Evolutionary conservation across 2,888 invertebrate species (phyloP).

Genomic region (Sesia apiformis): DNA sequence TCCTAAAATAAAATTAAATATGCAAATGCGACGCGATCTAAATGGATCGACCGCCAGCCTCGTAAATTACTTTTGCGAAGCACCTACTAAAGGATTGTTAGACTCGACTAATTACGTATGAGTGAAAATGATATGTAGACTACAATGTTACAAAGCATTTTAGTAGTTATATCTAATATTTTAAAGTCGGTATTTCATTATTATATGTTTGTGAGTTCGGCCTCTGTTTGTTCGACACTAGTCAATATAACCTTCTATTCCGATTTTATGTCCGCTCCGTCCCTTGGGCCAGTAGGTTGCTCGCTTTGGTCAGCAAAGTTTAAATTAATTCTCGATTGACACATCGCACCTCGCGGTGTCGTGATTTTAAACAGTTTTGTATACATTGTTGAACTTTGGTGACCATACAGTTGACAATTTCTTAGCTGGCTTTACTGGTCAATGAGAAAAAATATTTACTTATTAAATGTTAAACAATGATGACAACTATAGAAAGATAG

Average conservation of each 20-base stretch:
- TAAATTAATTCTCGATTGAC: constrained; percentile 70
- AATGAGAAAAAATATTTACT: too few relatives aligned
- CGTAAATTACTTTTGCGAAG: too few relatives aligned
- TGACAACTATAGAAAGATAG: too few relatives aligned
- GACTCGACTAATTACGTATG: too few relatives aligned
- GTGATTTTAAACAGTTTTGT: constrained; percentile 49
- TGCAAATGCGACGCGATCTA: too few relatives aligned
- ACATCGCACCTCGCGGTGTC: constrained; percentile 51
- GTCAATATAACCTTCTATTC: constrained; percentile 15
- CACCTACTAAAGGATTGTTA: too few relatives aligned
- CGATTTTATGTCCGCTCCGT: constrained; percentile 62
- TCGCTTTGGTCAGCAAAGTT: constrained; percentile 64
- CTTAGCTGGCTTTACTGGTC: too few relatives aligned
- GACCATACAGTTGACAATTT: background rate
- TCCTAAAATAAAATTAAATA: too few relatives aligned
- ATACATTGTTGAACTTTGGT: constrained; percentile 7
- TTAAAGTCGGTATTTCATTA: constrained; percentile 42
- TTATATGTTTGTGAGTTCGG: background rate
- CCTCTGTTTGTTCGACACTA: background rate
- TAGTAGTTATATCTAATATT: constrained; percentile 9
- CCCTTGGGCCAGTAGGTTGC: constrained; percentile 49
- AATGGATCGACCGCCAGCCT: too few relatives aligned
- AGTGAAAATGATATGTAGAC: too few relatives aligned
- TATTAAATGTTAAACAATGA: too few relatives aligned
- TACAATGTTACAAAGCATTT: constrained; percentile 10